Evolutionary conservation across 2,113 vertebrate species (phyloP).

Genomic region (Thunnus thynnus): DNA sequence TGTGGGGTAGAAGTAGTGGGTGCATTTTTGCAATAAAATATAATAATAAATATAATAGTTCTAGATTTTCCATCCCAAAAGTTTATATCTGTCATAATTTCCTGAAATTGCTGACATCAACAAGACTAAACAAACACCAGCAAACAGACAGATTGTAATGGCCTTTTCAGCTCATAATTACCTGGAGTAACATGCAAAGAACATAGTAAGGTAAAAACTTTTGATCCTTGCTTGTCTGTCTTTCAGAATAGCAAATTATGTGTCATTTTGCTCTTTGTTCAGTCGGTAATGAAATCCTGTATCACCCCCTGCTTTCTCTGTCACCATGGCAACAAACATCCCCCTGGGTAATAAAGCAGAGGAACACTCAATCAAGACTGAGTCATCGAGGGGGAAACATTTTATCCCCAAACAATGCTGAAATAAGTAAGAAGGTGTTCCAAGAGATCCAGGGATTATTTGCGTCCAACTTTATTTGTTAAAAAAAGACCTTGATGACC

Average conservation of each 20-base stretch:
- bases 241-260: constrained; percentile 62
- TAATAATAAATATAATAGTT: too few species aligned
- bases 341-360: constrained; percentile 58
- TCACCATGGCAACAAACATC: constrained; percentile 74
- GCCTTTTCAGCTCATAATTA: constrained; percentile 24
- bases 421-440: constrained; percentile 18
- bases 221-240: constrained; percentile 41
- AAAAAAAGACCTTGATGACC: not conserved
- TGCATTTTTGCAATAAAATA: not conserved
- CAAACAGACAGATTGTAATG: not conserved
- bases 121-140: not conserved
- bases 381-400: constrained; percentile 32
- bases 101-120: constrained; percentile 19
- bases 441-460: not conserved
- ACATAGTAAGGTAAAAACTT: constrained; percentile 27
- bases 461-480: not conserved
- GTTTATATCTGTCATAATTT: constrained; percentile 10
- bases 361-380: constrained; percentile 59
- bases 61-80: not conserved
- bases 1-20: not conserved
- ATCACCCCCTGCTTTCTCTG: constrained; percentile 51
- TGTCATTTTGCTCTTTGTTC: constrained; percentile 66
- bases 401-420: constrained; percentile 33
- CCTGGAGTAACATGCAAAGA: constrained; percentile 27
- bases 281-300: constrained; percentile 64